Evolutionary conservation across 2,888 invertebrate genomes (phyloP), one percentile per base, ranked within the genome.

Genomic region (Chalcosyrphus nemorum): DNA sequence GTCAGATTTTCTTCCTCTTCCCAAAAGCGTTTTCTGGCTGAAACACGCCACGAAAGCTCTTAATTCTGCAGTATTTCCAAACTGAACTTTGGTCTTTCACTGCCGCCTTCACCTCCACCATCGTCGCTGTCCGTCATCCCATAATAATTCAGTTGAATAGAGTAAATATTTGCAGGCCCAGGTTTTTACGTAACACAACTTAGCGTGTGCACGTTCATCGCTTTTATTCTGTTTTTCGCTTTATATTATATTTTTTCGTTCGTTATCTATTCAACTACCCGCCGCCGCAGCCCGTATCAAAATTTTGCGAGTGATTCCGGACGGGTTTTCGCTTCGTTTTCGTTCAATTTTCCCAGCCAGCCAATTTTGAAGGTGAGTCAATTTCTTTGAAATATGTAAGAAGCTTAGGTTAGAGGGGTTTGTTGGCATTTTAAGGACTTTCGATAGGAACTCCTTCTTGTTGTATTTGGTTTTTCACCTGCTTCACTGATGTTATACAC

Each of bases 81-180:
- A 43, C 21, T 52, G 59, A 59, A 68, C 76, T 68, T 68, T 68
- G 68, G 52, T 38, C 68, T 76, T 68, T 61, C 45, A 15, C n/a
- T 35, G 38, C n/a, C 19, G n/a, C 29, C 32, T n/a, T 5, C 59
- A 41, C 19, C 21, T 41, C 54, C 45, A 38, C 17, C 47, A 45
- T 29, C 21, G 74, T 47, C 50, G 32, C 35, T 17, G 19, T 24
- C 56, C 45, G 21, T 50, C 54, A 9, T 15, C 27, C 52, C 52
- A 47, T 56, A 65, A 45, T 32, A 32, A 24, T 43, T 54, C n/a
- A 29, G 43, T 17, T 4, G 54, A 43, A 56, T 24, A 43, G 50
- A 38, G 59, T 50, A 66, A 43, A 68, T 68, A 61, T 59, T 59
- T 68, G 17, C 27, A 76, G 68, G 52, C 68, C 66, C 68, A 68